Evolutionary conservation across 2,113 vertebrate species (phyloP), one percentile per base, ranked within the genome.

Genomic region (Bucco capensis): DNA sequence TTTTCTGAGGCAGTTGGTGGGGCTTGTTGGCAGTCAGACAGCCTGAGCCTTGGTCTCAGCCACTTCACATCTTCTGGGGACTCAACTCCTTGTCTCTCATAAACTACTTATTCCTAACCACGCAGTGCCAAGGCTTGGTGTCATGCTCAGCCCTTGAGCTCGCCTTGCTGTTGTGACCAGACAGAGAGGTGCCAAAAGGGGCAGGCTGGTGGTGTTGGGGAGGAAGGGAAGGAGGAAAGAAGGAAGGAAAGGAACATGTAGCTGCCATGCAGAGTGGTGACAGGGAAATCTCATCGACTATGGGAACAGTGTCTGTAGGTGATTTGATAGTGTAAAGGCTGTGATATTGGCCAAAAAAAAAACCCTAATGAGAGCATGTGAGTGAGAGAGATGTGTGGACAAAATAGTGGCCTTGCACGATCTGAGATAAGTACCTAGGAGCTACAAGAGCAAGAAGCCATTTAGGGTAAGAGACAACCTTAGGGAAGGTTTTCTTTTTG

Each of bases 91-190:
- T 58, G 31, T 35, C 42, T 87, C 17, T 75, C 27, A 72, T 12
- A 73, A 44, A 53, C 37, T 53, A 38, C 16, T 75, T 83, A n/a
- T 51, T 66, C 47, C 69, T 53, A 84, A 56, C 18, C 31, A 64
- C 1, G 4, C 3, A 37, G 75, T 14, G 8, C 22, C 21, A 25
- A 79, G 47, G 30, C 42, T 70, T 0, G 0, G 38, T 31, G 46
- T 46, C 49, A 56, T 28, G 3, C 15, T 46, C 0, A 0, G 62
- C 54, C 76, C 44, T 49, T 49, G 72, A 86, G 75, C 46, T 89
- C 15, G 3, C 46, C 69, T 62, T 0, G 1, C 9, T 65, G 33
- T 31, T 1, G 5, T 72, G 69, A 38, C 60, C 4, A 3, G 23
- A 62, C 12, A 44, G 37, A 73, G 37, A 76, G 21, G 27, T 54